These are phyloP conservation scores for Acanthosepion lycidas DNA, from an alignment of 2,888 invertebrate genomes.

Conservation along the genomic window DNA sequence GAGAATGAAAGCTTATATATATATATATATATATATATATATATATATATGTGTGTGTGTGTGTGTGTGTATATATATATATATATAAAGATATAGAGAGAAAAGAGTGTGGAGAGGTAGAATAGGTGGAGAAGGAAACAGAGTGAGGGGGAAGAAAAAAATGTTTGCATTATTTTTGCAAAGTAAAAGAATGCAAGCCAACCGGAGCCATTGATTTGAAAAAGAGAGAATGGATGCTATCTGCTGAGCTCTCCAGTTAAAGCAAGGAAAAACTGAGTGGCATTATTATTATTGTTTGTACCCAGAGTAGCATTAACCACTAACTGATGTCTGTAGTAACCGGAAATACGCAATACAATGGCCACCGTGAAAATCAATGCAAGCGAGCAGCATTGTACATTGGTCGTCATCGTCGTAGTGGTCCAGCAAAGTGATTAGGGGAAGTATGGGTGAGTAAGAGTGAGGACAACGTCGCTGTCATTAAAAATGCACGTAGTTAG, in stretches of 20 bases:
- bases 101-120: background rate
- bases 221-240: background rate
- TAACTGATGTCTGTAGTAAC: background rate
- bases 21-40: too few relatives aligned
- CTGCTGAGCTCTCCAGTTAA: background rate
- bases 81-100: too few relatives aligned
- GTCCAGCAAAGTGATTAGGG: background rate
- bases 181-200: slow-evolving; percentile 18
- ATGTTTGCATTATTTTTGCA: background rate
- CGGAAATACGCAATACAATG: slow-evolving; percentile 33
- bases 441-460: background rate
- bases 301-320: background rate
- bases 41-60: too few relatives aligned
- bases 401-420: background rate
- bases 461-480: slow-evolving; percentile 34
- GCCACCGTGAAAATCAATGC: background rate
- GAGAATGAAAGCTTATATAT: background rate
- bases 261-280: background rate
- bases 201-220: background rate
- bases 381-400: slow-evolving; percentile 9
- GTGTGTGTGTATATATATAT: too few relatives aligned
- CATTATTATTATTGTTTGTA: slow-evolving; percentile 24
- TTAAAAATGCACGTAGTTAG: slow-evolving; percentile 40
- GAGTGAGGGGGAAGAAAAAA: background rate
- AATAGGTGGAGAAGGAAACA: background rate